Base-by-base conservation (phyloP, 2,797 vertebrate genomes). In the Peromyscus nudipes region DNA sequence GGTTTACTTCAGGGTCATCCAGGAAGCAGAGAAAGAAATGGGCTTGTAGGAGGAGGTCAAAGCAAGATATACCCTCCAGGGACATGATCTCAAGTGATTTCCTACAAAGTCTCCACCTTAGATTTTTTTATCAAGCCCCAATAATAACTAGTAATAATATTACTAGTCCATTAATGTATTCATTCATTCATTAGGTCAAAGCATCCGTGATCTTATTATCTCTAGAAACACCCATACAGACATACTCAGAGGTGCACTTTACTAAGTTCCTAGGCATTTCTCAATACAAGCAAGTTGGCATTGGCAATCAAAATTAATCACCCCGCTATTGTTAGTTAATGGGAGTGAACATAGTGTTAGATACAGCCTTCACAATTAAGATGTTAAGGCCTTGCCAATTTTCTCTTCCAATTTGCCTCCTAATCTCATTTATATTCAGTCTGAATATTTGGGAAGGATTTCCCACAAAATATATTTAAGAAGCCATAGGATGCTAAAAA, bases 381-480 rank as follows among this genome's bases (percentile, higher is more conserved):
- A 80, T 60, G 23, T 57, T 71, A 52, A 71, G 29, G 37, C 57
- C 2, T 25, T 23, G 6, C 10, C 12, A 62, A 2, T 43, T 31
- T 76, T 49, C 25, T 91, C 85, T 80, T 19, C 21, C 27, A 76
- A 71, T 92, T 43, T 75, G 13, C 21, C 25, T 85, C 62, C 86
- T 76, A 34, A 75, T 85, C 77, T 81, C 64, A 62, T 75, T 49
- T 91, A 3, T 88, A 3, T 88, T 92, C n/a, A 27, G 43, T 55
- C 57, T 76, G 52, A 87, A 91, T 13, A 23, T 91, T 73, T 83
- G 1, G 13, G 79, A 89, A 79, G 91, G 9, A 69, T 49, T 89
- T 87, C 1, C 37, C 76, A 43, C n/a, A 91, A 73, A 91, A 40
- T 52, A n/a, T 69, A 31, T 67, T 85, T 73, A 92, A 86, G n/a